These are phyloP conservation scores for Anoura caudifer DNA, from an alignment of 2,113 vertebrate genomes.

Conservation along the genomic window DNA sequence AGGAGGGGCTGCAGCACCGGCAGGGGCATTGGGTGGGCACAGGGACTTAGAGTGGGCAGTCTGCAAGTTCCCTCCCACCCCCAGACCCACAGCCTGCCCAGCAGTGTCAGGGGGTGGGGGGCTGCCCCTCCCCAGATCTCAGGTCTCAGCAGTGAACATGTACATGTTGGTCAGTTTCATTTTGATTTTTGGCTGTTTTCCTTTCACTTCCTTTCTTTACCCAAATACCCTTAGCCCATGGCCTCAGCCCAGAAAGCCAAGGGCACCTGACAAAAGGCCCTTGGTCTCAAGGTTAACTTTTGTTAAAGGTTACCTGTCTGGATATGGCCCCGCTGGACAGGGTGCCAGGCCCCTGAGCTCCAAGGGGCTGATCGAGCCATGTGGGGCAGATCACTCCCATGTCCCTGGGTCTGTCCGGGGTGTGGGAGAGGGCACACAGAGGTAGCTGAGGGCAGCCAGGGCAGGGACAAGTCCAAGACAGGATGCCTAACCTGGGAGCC, in stretches of 20 bases:
- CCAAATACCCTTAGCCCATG: constrained; percentile 31
- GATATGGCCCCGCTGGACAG: not conserved
- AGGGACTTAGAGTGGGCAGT: not conserved
- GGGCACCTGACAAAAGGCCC: not conserved
- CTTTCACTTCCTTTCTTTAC: constrained; percentile 64
- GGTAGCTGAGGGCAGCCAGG: not conserved
- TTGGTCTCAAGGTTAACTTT: not conserved
- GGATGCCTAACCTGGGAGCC: not conserved
- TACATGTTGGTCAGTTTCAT: constrained; percentile 68
- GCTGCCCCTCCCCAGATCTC: constrained; percentile 6
- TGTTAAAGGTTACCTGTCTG: not conserved
- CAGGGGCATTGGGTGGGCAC: not conserved
- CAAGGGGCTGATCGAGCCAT: not conserved
- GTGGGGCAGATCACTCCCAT: not conserved
- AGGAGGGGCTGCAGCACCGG: not conserved
- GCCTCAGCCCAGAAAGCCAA: constrained; percentile 20
- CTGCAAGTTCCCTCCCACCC: not conserved
- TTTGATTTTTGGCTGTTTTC: constrained; percentile 70
- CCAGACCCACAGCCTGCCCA: not conserved
- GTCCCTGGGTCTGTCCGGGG: not conserved
- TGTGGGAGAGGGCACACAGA: not conserved
- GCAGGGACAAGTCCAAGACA: not conserved
- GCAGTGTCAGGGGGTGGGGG: not conserved
- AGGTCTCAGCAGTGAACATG: constrained; percentile 54
- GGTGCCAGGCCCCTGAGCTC: not conserved